phyloP scores from a whole-genome alignment of 2,888 invertebrate genomes.

The Belgica antarctica region DNA sequence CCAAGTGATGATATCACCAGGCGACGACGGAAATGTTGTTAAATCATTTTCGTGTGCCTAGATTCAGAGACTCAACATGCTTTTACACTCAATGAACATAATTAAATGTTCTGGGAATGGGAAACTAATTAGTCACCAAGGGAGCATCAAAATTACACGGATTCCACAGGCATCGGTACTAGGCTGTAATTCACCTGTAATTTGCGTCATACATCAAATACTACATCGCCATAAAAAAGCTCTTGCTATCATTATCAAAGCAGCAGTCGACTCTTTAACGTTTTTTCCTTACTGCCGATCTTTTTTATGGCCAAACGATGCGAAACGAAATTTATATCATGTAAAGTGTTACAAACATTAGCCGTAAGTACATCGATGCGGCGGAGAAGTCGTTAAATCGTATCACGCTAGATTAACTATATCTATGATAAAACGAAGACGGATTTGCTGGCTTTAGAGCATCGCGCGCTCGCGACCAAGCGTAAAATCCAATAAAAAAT shows the following conservation, averaged over 20 bases:
- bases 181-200: constrained; percentile 40
- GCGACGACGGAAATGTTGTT: not conserved
- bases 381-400: not conserved
- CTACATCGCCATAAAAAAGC: constrained; percentile 7
- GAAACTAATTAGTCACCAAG: constrained; percentile 41
- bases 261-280: no score
- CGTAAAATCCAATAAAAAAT: constrained; percentile 13
- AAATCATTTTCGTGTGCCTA: constrained; percentile 42
- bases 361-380: not conserved
- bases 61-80: constrained; percentile 37
- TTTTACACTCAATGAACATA: constrained; percentile 42
- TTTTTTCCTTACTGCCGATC: not conserved
- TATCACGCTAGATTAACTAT: constrained; percentile 1
- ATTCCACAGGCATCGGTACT: not conserved
- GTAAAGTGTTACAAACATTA: constrained; percentile 5
- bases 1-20: not conserved
- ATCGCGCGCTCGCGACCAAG: not conserved
- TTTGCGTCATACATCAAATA: constrained; percentile 38
- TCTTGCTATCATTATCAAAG: constrained; percentile 7
- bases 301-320: constrained; percentile 35
- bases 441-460: no score
- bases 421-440: not conserved
- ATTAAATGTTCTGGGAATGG: constrained; percentile 28
- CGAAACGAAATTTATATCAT: constrained; percentile 30
- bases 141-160: constrained; percentile 35